Base-by-base conservation (phyloP, 2,888 invertebrate genomes). In the Euphydryas editha region DNA sequence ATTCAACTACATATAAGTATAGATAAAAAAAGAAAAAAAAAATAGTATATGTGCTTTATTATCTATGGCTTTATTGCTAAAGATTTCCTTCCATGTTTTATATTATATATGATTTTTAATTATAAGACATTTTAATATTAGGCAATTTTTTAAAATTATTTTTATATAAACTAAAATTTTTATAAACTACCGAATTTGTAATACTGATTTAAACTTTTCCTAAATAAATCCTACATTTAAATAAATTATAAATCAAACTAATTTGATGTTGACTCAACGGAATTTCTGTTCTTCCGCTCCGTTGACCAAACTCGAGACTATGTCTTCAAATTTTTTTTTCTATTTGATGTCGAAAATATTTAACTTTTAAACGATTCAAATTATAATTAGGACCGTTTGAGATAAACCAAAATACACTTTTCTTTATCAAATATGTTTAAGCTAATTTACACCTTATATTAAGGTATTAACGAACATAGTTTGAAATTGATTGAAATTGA, bases 321-420 rank as follows among this genome's bases (percentile, higher is more conserved):
- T 84, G 89, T 88, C 87, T 87, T 86, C 85, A 85, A 88, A 87
- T 87, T 88, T 88, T 49, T 80, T 86, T 80, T 78, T 84, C 85
- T 87, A 84, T 88, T 87, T 84, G 82, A 87, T 85, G 82, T 85
- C 87, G 87, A 91, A 89, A 91, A 90, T 90, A 90, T 91, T 90
- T 88, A 84, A 84, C 86, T 87, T 80, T 78, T 88, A 90, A 90
- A 88, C 90, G 88, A 85, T 91, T 90, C 86, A 88, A 87, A 90
- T 90, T 90, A 90, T 90, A 92, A 92, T 92, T 92, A 90, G 90
- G 84, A 78, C 77, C 81, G 78, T 88, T 88, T 87, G 56, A 49
- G 21, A 64, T 59, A 20, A 30, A 54, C 54, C 54, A 61, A 10
- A 59, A n/a, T 37, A 8, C 37, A 68, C 62, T 46, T 63, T 65